Evolutionary conservation across 2,888 invertebrate genomes (phyloP).

Genomic region (Melitaea athalia): DNA sequence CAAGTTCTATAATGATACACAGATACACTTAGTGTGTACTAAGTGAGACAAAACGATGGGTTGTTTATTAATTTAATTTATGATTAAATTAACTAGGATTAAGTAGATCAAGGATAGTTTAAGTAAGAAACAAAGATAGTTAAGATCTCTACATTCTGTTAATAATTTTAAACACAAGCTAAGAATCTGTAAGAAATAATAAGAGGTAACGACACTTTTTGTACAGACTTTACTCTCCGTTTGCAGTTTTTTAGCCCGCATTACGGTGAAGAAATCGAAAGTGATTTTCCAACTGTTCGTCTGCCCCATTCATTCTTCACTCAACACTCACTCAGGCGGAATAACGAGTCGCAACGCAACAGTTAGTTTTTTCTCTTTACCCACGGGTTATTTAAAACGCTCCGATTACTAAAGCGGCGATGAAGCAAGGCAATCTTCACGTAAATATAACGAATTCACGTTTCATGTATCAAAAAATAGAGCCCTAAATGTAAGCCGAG

Average conservation of each 20-base stretch:
- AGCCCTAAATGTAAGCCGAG: conserved; percentile 51
- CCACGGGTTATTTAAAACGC: conserved; percentile 29
- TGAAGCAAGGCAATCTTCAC: conserved; percentile 31
- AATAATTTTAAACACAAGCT: background rate
- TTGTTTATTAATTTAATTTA: too few relatives aligned
- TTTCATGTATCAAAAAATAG: conserved; percentile 65
- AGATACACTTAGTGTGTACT: too few relatives aligned
- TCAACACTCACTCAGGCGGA: conserved; percentile 39
- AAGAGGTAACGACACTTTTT: background rate
- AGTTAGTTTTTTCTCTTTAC: conserved; percentile 35
- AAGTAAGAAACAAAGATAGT: background rate
- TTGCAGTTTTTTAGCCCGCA: conserved; percentile 17
- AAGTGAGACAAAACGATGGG: too few relatives aligned
- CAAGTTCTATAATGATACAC: too few relatives aligned
- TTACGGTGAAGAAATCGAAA: conserved; percentile 36
- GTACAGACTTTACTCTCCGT: conserved; percentile 5
- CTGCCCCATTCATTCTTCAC: conserved; percentile 41
- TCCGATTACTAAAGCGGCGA: conserved; percentile 29
- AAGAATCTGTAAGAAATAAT: background rate
- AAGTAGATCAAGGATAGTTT: too few relatives aligned
- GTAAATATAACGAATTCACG: conserved; percentile 52
- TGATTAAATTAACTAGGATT: too few relatives aligned
- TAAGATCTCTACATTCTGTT: background rate
- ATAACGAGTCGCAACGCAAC: conserved; percentile 39
- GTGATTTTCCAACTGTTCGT: conserved; percentile 42